Evolutionary conservation across 2,888 invertebrate species (phyloP).

Genomic region (Platerodrilus igneus): DNA sequence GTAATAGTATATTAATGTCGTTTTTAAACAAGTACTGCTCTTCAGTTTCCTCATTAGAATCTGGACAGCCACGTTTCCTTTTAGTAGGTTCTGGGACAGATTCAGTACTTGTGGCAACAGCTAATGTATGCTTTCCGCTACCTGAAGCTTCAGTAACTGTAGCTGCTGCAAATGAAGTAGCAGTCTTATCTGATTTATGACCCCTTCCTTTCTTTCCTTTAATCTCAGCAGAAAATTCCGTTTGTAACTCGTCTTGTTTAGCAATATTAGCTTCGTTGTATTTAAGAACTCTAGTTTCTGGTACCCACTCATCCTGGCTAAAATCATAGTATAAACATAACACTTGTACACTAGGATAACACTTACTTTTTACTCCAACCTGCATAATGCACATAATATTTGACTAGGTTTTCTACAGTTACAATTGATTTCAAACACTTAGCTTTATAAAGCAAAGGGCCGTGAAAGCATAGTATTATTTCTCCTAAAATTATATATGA

Average conservation of each 20-base stretch:
- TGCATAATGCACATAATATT: conserved; percentile 93
- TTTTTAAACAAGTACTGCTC: conserved; percentile 84
- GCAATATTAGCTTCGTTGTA: conserved; percentile 86
- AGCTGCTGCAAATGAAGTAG: conserved; percentile 62
- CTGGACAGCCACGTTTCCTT: conserved; percentile 62
- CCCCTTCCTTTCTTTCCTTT: conserved; percentile 57
- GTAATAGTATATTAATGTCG: conserved; percentile 80
- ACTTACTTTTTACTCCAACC: conserved; percentile 97
- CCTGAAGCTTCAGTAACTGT: conserved; percentile 54
- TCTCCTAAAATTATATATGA: conserved; percentile 56
- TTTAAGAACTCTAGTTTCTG: conserved; percentile 84
- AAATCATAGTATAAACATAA: conserved; percentile 32
- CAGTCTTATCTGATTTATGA: conserved; percentile 44
- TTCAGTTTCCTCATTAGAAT: conserved; percentile 78
- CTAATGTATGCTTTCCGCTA: conserved; percentile 29
- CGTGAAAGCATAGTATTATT: conserved; percentile 92
- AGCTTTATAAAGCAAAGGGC: conserved; percentile 93
- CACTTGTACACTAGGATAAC: conserved; percentile 2
- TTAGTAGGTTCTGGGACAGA: conserved; percentile 50
- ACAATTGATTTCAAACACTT: conserved; percentile 84
- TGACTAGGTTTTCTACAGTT: conserved; percentile 79
- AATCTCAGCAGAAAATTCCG: conserved; percentile 65
- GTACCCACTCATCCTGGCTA: conserved; percentile 91
- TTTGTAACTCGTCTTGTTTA: conserved; percentile 80
- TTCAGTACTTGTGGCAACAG: conserved; percentile 49